Evolutionary conservation across 2,888 invertebrate genomes (phyloP), one percentile per base, ranked within the genome.

Genomic region (Calephelis perditalis): DNA sequence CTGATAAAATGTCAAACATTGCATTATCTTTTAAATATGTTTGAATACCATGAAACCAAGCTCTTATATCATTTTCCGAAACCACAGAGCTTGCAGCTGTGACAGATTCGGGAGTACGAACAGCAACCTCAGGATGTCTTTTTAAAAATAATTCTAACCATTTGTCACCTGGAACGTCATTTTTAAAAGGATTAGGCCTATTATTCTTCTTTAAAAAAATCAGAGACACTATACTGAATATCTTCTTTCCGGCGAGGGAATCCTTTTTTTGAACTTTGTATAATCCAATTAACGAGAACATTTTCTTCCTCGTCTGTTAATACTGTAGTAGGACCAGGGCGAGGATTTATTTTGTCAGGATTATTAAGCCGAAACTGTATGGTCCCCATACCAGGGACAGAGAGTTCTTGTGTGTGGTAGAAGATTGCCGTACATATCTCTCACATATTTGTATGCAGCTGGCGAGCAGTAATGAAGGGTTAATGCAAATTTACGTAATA

Each of bases 131-230:
- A 11, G 56, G 12, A 12, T 56, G 37, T 37, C 40, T 35, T 37
- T 56, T 56, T 11, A 40, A 37, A 37, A 56, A 56, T 1, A 37
- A 9, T n/a, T 40, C 40, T 36, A 56, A 56, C 56, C n/a, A 56
- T 11, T 11, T n/a, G 36, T 40, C 56, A n/a, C 56, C 56, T 12
- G 56, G 40, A 11, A 36, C 37, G 56, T 56, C 37, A n/a, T 56
- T 37, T 56, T 37, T 36, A 36, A 56, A 56, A 56, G 56, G 37
- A n/a, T 55, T 55, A 10, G 37, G n/a, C 37, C 56, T 56, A 9
- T 46, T 37, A 58, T 26, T 56, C 8, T 63, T 43, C 45, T 37
- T 49, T 35, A 58, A 47, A 15, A n/a, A 54, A 56, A 37, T 56
- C 1, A n/a, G 35, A 6, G 7, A 40, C 40, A 40, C 56, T n/a